Base-by-base conservation (phyloP, 2,888 invertebrate genomes). In the Andrena hattorfiana region DNA sequence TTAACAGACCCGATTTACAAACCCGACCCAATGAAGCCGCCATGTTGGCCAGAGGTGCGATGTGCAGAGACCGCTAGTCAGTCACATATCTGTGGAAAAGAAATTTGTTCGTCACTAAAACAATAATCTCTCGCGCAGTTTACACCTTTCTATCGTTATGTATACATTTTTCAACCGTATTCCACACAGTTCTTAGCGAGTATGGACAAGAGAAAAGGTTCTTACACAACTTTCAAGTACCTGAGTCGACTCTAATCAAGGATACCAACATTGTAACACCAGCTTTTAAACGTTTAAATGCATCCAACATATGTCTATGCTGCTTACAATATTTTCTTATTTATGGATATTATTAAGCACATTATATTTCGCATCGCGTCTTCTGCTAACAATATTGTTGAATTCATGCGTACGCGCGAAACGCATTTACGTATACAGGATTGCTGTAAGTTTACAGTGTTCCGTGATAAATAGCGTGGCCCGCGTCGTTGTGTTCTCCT, bases 1-100 rank as follows among this genome's bases (percentile, higher is more conserved):
- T 97, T 93, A 98, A 96, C 95, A 98, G 96, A 94, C 97, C 96
- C 94, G 97, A 96, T 95, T 97, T 97, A 95, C 96, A 97, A 96
- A 97, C 96, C 95, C 97, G 96, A 95, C 97, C 97, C 94, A 97
- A 96, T 94, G 96, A 96, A 95, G 97, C 97, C 96, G 97, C 97
- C 98, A 98, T 98, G 96, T 96, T 97, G 96, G 95, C 89, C 92
- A 92, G 92, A 93, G 92, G 90, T 93, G 89, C 90, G 89, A 90
- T 91, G 90, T 90, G 90, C 88, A 89, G 86, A 89, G 85, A 85
- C 84, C 81, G 72, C 76, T 88, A 86, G 89, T 91, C 92, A 90
- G 42, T 70, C 51, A 51, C 81, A 42, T n/a, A 16, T 76, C 79
- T 84, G 30, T 67, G 59, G 2, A 35, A 64, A 59, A 71, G 77